phyloP scores from a whole-genome alignment of 2,113 vertebrate genomes.

The Trachemys scripta region DNA sequence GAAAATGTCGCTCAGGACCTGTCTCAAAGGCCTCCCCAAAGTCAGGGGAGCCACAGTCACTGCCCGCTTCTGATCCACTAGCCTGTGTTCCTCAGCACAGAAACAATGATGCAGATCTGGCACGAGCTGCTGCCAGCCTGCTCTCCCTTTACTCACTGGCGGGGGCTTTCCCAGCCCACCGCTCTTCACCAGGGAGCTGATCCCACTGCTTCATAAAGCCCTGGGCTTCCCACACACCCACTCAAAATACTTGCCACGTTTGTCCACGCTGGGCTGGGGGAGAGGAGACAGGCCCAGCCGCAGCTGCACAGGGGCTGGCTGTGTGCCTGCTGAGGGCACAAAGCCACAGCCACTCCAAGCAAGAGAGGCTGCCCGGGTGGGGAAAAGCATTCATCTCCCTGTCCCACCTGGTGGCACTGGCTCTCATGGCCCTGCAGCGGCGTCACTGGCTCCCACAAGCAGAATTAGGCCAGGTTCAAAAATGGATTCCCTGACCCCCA shows the following conservation, averaged over 20 bases:
- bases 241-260: neutral
- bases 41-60: fast-evolving
- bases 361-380: neutral
- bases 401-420: neutral
- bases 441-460: neutral
- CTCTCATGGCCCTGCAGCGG: neutral
- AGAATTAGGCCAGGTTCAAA: neutral
- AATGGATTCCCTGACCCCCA: neutral
- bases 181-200: neutral
- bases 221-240: neutral
- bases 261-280: fast-evolving
- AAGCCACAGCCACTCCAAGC: neutral
- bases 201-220: neutral
- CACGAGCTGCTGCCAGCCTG: neutral
- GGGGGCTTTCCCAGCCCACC: neutral
- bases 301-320: fast-evolving
- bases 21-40: fast-evolving
- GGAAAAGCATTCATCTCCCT: neutral
- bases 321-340: fast-evolving
- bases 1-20: neutral
- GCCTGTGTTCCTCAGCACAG: neutral
- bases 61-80: fast-evolving
- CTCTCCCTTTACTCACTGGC: neutral
- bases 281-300: neutral
- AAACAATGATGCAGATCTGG: neutral